phyloP scores from a whole-genome alignment of 2,797 vertebrate genomes.

The Nyctibius grandis region DNA sequence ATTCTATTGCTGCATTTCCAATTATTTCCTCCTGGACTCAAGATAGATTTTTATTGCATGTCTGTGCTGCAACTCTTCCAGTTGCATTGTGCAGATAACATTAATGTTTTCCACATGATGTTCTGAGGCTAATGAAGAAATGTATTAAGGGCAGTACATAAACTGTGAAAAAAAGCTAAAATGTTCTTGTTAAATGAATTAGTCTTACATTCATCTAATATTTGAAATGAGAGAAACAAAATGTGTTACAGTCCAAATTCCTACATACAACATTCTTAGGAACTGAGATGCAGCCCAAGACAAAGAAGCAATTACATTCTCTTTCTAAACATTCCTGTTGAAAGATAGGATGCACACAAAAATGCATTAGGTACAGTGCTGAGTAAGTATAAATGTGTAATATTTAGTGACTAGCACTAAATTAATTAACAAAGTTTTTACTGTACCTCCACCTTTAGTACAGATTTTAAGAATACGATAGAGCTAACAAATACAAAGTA shows the following conservation, averaged over 20 bases:
- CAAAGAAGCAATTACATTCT: background rate
- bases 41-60: background rate
- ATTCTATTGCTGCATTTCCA: background rate
- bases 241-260: background rate
- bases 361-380: background rate
- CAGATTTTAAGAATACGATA: background rate
- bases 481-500: background rate
- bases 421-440: background rate
- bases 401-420: background rate
- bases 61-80: background rate
- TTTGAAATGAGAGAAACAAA: background rate
- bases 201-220: background rate
- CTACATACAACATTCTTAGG: background rate
- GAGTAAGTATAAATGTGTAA: background rate
- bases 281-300: background rate
- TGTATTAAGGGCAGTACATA: background rate
- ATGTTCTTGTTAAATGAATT: background rate
- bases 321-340: background rate
- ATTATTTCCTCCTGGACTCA: background rate
- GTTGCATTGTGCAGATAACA: background rate
- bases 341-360: background rate
- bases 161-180: background rate
- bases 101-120: background rate
- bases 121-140: background rate
- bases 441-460: background rate